Base-by-base conservation (phyloP, 1,140 invertebrate genomes). In the Monomorium pharaonis region DNA sequence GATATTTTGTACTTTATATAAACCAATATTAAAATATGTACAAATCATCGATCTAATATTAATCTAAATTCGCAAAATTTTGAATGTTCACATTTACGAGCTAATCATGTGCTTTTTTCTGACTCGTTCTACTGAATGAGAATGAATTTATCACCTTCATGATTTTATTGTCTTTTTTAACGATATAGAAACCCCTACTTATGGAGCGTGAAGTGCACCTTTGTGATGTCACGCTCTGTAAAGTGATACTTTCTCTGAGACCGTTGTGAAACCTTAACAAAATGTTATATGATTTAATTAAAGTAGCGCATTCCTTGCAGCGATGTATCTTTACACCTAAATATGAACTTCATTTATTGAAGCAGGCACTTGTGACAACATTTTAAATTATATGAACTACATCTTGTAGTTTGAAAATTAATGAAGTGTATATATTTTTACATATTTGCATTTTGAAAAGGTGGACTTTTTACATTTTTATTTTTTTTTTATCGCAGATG, bases 231-330 rank as follows among this genome's bases (percentile, higher is more conserved):
- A 81, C 14, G 27, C 24, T 37, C 21, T 24, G 78, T 74, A 83
- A 83, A 72, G 78, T 58, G 78, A 83, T 74, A 72, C 78, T 81
- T 81, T 81, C 67, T 58, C 78, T 74, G 65, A 70, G 37, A 33
- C 63, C 47, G n/a, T 24, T 54, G 33, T 74, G 51, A 42, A 60
- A 60, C 49, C 60, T 74, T 74, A 58, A 83, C 51, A 74, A 74
- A 37, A 72, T 65, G 30, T 67, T 51, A 67, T 69, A 80, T 24
- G 65, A 56, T 78, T 49, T 65, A 74, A 83, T 83, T 83, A 83
- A 83, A 58, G 54, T 83, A 60, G n/a, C 78, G 1, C 51, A 24
- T 47, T 74, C 7, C 78, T 83, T 67, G 51, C n/a, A 24, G 33
- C 24, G 44, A 72, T 44, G n/a, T n/a, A 56, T 56, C 42, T 70